phyloP scores from a whole-genome alignment of 2,888 invertebrate species.

The Dasypolia templi region DNA sequence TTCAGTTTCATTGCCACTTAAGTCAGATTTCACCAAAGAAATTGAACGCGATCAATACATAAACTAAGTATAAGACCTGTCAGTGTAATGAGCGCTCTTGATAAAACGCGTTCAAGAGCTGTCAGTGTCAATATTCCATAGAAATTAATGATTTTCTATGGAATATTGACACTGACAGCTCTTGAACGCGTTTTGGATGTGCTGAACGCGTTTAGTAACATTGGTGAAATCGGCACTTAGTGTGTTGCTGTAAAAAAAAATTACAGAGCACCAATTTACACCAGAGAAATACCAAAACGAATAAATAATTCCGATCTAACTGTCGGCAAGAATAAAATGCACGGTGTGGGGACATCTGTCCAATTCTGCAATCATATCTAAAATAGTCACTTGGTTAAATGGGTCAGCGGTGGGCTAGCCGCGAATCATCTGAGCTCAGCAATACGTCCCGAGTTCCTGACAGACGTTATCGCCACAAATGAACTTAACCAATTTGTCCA shows the following conservation, averaged over 20 bases:
- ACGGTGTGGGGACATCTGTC: slow-evolving; percentile 53
- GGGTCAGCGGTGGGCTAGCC: slow-evolving; percentile 64
- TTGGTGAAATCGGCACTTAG: no score
- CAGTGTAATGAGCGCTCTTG: no score
- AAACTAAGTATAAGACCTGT: no score
- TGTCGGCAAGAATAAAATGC: slow-evolving; percentile 34
- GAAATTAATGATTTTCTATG: no score
- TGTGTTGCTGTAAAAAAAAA: slow-evolving; percentile 9
- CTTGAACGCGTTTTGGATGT: no score
- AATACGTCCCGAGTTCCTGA: slow-evolving; percentile 25
- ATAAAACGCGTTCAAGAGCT: no score
- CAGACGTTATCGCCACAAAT: slow-evolving; percentile 45
- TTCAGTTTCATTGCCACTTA: no score
- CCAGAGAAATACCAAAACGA: slow-evolving; percentile 22
- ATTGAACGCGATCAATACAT: no score
- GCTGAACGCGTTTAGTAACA: no score
- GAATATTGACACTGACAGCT: no score
- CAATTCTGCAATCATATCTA: slow-evolving; percentile 64
- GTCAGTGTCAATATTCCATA: no score
- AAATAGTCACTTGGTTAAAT: slow-evolving; percentile 66
- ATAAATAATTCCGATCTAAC: slow-evolving; percentile 33
- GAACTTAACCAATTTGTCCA: slow-evolving; percentile 43
- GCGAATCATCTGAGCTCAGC: slow-evolving; percentile 56
- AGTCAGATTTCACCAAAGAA: no score
- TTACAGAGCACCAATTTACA: neutral